These are phyloP conservation scores for Australoheros scitulus DNA, from an alignment of 2,113 vertebrate species.

Conservation along the genomic window DNA sequence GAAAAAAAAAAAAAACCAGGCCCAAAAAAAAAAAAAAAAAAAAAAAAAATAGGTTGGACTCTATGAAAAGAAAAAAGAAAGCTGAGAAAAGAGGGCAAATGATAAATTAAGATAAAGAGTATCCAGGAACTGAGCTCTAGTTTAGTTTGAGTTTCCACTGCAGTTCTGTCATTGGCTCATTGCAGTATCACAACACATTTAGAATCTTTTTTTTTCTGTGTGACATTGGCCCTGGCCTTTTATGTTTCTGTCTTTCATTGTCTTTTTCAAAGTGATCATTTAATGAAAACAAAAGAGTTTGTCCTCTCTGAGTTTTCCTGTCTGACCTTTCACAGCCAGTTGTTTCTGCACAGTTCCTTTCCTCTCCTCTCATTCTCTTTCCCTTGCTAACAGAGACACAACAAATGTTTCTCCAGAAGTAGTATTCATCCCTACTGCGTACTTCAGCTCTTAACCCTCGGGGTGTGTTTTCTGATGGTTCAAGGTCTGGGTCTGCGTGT, in stretches of 20 bases:
- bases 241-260: background rate
- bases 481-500: slow-evolving; percentile 32
- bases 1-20: too few species aligned
- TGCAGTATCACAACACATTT: background rate
- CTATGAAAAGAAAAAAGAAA: slow-evolving; percentile 6
- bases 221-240: background rate
- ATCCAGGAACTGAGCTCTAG: background rate
- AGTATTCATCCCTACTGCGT: slow-evolving; percentile 1
- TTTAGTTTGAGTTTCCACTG: slow-evolving; percentile 9
- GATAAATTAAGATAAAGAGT: background rate
- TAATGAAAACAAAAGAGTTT: slow-evolving; percentile 20
- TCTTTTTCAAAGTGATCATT: slow-evolving; percentile 22
- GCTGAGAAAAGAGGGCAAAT: background rate
- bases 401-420: slow-evolving; percentile 48
- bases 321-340: slow-evolving; percentile 28
- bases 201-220: background rate
- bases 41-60: slow-evolving; percentile 42
- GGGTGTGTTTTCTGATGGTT: slow-evolving; percentile 46
- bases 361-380: background rate
- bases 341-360: slow-evolving; percentile 23
- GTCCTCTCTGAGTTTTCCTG: background rate
- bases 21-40: slow-evolving; percentile 16
- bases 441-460: slow-evolving; percentile 50
- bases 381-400: slow-evolving; percentile 41
- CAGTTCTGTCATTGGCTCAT: background rate